A percentile compares a stretch with the other conserved stretches of the same genome.
Conservation (phyloP, 2,113 vertebrate genomes). For the Kobus ellipsiprymnus region DNA sequence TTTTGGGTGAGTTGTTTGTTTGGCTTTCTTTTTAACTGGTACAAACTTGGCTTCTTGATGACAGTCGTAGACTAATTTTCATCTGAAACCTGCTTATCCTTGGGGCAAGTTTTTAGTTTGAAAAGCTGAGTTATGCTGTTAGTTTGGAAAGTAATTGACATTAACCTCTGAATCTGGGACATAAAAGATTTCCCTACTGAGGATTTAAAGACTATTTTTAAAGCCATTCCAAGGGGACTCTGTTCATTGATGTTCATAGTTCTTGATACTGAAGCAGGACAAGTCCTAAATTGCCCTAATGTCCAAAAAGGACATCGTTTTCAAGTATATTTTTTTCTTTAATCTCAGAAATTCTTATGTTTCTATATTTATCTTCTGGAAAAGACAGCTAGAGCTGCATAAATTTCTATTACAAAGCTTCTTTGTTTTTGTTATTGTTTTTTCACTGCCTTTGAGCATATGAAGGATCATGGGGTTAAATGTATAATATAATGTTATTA, state of each 20-base stretch:
- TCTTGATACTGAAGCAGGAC: neutral
- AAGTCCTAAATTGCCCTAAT: neutral
- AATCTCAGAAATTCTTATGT: neutral
- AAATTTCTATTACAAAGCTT: slow-evolving; percentile 12
- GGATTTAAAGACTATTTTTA: neutral
- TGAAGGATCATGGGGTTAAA: neutral
- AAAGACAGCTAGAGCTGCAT: neutral
- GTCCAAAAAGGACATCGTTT: neutral
- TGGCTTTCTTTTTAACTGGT: neutral
- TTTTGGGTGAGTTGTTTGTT: neutral
- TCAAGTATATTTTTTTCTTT: neutral
- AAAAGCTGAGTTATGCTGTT: neutral
- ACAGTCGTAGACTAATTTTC: neutral
- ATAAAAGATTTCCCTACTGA: slow-evolving; percentile 11
- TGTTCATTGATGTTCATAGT: neutral
- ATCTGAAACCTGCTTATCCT: neutral
- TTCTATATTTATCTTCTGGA: neutral
- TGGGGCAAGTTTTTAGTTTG: neutral
- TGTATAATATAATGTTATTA: neutral
- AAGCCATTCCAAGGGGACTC: neutral
- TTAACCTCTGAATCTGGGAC: neutral
- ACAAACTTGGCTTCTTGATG: neutral
- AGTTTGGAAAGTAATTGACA: slow-evolving; percentile 25
- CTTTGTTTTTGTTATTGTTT: neutral
- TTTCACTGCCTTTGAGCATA: neutral